Percentiles rank a stretch among this genome's conserved stretches.
Conservation (phyloP, 2,888 invertebrate species). For the Osmoderma eremita region DNA sequence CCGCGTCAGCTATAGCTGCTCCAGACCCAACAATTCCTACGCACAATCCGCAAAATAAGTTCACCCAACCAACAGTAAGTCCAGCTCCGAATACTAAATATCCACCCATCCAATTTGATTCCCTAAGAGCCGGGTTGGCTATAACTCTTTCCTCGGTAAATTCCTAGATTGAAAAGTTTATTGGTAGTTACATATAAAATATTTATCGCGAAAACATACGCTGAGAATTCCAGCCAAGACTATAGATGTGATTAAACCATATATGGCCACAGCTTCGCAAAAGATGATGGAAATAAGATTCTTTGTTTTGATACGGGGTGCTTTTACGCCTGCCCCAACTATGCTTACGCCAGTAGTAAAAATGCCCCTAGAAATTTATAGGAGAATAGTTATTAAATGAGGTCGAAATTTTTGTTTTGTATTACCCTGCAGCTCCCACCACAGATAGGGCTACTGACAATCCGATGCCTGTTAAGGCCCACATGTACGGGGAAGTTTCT, state of each 20-base stretch:
- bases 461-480: constrained; percentile 92
- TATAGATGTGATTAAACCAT: constrained; percentile 98
- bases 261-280: constrained; percentile 99
- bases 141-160: constrained; percentile 63
- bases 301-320: constrained; percentile 98
- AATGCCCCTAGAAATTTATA: constrained; percentile 77
- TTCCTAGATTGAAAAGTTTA: constrained; percentile 50
- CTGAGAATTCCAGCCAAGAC: constrained; percentile 88
- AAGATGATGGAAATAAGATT: constrained; percentile 99
- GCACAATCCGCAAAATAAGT: constrained; percentile 93
- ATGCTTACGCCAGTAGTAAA: constrained; percentile 96
- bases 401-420: not conserved
- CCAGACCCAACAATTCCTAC: constrained; percentile 98
- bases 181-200: not conserved
- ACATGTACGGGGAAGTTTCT: constrained; percentile 94
- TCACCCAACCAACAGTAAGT: constrained; percentile 92
- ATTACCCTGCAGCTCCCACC: constrained; percentile 91
- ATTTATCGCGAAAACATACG: constrained; percentile 54
- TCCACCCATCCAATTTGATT: constrained; percentile 81
- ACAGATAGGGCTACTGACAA: constrained; percentile 94
- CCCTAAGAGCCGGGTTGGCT: constrained; percentile 59
- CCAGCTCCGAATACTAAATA: constrained; percentile 97
- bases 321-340: constrained; percentile 97
- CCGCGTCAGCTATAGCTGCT: constrained; percentile 98
- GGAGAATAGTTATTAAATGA: not conserved